Evolutionary conservation across 2,888 invertebrate species (phyloP).

Genomic region (Cheilosia impressa): DNA sequence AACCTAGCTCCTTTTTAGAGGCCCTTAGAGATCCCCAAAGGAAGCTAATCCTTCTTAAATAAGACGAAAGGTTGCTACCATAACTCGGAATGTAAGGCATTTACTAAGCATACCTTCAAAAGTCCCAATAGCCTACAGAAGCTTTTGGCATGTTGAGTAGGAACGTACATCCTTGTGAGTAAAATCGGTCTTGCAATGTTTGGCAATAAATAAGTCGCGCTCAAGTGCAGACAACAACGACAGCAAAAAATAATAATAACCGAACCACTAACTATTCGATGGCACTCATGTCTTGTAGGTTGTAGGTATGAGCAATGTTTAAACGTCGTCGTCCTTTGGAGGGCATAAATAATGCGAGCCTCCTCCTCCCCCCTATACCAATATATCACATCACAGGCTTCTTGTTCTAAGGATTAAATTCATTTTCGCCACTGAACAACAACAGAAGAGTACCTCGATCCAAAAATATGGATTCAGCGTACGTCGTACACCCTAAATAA

Average conservation of each 20-base stretch:
- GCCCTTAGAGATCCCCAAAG: too few species aligned
- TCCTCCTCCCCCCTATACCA: not conserved
- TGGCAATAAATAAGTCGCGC: constrained; percentile 24
- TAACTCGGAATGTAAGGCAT: too few species aligned
- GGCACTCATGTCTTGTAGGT: constrained; percentile 34
- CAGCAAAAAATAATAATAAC: constrained; percentile 48
- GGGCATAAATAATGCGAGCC: constrained; percentile 56
- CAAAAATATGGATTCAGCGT: constrained; percentile 54
- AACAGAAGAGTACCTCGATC: constrained; percentile 12
- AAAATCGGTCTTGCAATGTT: too few species aligned
- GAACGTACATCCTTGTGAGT: too few species aligned
- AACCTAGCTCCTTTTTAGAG: too few species aligned
- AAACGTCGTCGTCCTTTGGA: constrained; percentile 58
- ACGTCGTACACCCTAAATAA: constrained; percentile 58
- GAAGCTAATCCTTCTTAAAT: too few species aligned
- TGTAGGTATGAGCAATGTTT: constrained; percentile 24
- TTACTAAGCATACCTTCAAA: too few species aligned
- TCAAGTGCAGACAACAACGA: constrained; percentile 41
- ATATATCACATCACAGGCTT: not conserved
- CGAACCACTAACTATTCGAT: constrained; percentile 72
- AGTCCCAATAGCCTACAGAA: too few species aligned
- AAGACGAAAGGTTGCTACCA: too few species aligned
- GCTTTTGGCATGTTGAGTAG: too few species aligned
- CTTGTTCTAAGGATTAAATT: constrained; percentile 58
- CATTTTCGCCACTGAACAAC: constrained; percentile 39